Evolutionary conservation across 2,797 vertebrate genomes (phyloP), one percentile per base, ranked within the genome.

Genomic region (Phoxinus dragarum): DNA sequence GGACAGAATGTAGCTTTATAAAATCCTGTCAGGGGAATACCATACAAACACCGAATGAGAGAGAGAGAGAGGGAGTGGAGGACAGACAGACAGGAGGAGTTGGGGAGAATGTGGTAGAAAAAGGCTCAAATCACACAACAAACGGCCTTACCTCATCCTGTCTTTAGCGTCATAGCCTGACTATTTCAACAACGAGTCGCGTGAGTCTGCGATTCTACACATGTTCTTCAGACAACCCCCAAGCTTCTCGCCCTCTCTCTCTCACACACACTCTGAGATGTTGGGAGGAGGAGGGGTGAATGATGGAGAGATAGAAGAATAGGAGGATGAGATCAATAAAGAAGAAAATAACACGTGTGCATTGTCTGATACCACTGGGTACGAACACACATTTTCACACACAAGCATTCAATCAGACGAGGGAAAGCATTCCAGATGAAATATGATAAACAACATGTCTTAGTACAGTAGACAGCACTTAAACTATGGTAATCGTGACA

Each of bases 101-200:
- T 21, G 69, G 44, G 27, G 11, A 44, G 38, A 75, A 54, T 17
- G 73, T 38, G 44, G 40, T 34, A 78, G 16, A 79, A 61, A 67
- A 78, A 61, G 21, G 44, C 71, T 10, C 52, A 85, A 69, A 64
- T 84, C 82, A 59, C 12, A 17, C 23, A 78, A 68, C 44, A 80
- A 71, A 88, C 82, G 91, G 90, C 92, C 94, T 95, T 94, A 94
- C 95, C 94, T 95, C 86, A 86, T 91, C 88, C 82, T 77, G 81
- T 89, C 31, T 80, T 74, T 31, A 85, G 89, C 89, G 5, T 90
- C 91, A 89, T 91, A 69, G 59, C 74, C 66, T 27, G 89, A 84
- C 80, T 86, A 84, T 90, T 88, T 83, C 90, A 94, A 95, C 93
- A 95, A 94, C 91, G 93, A 91, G 88, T 87, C 88, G 67, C 85